Evolutionary conservation across 2,888 invertebrate species (phyloP).

Genomic region (Patella caerulea): DNA sequence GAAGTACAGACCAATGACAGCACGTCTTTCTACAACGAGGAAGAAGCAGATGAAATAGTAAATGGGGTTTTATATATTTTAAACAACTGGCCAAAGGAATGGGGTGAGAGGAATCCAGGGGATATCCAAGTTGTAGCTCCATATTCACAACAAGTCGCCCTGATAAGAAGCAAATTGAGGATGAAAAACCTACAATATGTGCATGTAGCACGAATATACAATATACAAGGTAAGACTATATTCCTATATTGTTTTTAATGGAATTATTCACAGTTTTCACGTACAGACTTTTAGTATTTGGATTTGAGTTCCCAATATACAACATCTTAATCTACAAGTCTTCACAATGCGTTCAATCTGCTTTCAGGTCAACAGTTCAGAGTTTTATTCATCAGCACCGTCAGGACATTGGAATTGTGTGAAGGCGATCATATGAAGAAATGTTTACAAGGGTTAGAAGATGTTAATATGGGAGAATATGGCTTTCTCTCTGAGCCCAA

Average conservation of each 20-base stretch:
- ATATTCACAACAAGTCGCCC: constrained; percentile 65
- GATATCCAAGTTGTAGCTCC: constrained; percentile 65
- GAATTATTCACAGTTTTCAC: too few relatives aligned
- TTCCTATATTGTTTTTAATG: neutral
- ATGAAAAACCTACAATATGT: constrained; percentile 49
- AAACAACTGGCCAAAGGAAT: constrained; percentile 64
- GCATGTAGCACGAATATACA: constrained; percentile 60
- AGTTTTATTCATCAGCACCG: constrained; percentile 65
- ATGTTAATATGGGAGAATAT: constrained; percentile 58
- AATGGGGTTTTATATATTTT: constrained; percentile 60
- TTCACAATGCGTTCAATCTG: constrained; percentile 11
- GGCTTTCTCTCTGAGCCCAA: constrained; percentile 67
- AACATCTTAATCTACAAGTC: too few relatives aligned
- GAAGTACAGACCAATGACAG: constrained; percentile 60
- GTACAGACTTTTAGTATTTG: too few relatives aligned
- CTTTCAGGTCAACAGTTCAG: constrained; percentile 66
- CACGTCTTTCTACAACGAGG: constrained; percentile 64
- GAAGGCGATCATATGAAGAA: constrained; percentile 37
- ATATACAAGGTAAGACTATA: constrained; percentile 60
- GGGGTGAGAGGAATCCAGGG: constrained; percentile 55
- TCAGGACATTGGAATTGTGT: constrained; percentile 57
- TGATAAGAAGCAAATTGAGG: constrained; percentile 49
- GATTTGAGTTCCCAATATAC: too few relatives aligned
- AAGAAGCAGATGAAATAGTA: constrained; percentile 65
- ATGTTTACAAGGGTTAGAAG: constrained; percentile 41